phyloP scores from a whole-genome alignment of 2,888 invertebrate genomes.

The Drosophila limbata region DNA sequence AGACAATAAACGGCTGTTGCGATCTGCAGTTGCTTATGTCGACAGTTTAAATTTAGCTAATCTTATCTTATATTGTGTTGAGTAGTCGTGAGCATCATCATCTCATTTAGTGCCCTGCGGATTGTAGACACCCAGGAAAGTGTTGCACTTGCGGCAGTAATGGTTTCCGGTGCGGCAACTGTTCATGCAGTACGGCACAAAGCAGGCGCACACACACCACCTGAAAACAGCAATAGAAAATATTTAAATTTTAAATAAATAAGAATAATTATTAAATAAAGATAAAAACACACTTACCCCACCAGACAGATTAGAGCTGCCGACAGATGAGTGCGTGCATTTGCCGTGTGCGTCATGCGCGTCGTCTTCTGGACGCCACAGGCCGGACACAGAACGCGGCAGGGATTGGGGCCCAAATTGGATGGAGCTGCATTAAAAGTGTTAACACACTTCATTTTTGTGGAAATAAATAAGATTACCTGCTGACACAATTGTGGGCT shows the following conservation, averaged over 20 bases:
- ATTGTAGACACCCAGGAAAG: constrained; percentile 81
- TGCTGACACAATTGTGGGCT: constrained; percentile 59
- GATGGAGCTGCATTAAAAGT: constrained; percentile 39
- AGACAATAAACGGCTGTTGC: constrained; percentile 40
- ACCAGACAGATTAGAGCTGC: constrained; percentile 81
- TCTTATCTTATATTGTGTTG: constrained; percentile 34
- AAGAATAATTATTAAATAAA: not conserved
- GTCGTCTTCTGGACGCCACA: constrained; percentile 82
- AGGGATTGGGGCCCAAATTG: constrained; percentile 82
- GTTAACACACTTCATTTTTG: constrained; percentile 4
- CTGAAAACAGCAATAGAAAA: constrained; percentile 45
- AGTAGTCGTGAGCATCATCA: constrained; percentile 12
- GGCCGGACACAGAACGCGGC: constrained; percentile 79
- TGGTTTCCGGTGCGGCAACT: constrained; percentile 84
- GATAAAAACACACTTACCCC: constrained; percentile 77
- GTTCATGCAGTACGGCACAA: constrained; percentile 84
- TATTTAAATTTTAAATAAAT: too few relatives aligned
- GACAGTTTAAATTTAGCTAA: constrained; percentile 34
- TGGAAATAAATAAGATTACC: constrained; percentile 47
- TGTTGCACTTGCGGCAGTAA: constrained; percentile 83
- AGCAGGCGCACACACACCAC: constrained; percentile 84
- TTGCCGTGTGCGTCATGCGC: constrained; percentile 82
- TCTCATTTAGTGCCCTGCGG: constrained; percentile 56
- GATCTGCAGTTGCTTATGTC: constrained; percentile 24
- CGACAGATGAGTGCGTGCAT: constrained; percentile 80